A percentile compares a stretch with the other conserved stretches of the same genome.
Conservation (phyloP, 2,113 vertebrate species). For the Fregata magnificens region DNA sequence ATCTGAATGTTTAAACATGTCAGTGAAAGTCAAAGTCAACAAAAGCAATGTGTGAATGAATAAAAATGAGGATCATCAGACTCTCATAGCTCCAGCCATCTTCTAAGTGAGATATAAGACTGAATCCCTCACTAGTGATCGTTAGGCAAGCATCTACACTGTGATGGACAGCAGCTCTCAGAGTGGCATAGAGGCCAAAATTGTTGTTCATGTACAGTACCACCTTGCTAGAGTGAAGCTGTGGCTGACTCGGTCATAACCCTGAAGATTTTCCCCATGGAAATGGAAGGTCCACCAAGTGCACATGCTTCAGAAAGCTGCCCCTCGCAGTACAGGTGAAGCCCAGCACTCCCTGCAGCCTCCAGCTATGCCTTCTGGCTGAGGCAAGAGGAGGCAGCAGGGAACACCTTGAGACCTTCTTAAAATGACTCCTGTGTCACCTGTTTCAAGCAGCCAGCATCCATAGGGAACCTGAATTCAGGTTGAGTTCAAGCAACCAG, state of each 20-base stretch:
- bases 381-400: neutral
- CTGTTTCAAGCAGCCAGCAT: neutral
- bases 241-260: rapidly evolving
- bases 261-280: neutral
- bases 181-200: neutral
- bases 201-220: neutral
- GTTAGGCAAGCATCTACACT: neutral
- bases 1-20: neutral
- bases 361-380: neutral
- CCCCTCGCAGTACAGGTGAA: neutral
- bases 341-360: neutral
- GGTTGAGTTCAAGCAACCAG: neutral
- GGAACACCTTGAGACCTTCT: neutral
- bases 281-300: neutral
- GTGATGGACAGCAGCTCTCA: neutral
- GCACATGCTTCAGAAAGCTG: neutral
- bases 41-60: neutral
- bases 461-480: neutral
- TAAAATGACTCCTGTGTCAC: neutral
- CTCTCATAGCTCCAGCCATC: neutral
- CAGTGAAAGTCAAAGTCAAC: neutral
- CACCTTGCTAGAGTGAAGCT: neutral
- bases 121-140: neutral
- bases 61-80: neutral
- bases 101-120: neutral